Percentiles rank a stretch among this genome's conserved stretches.
These are phyloP conservation scores for Anguilla pacifica DNA, from an alignment of 2,797 vertebrate species.

Conservation along the genomic window DNA sequence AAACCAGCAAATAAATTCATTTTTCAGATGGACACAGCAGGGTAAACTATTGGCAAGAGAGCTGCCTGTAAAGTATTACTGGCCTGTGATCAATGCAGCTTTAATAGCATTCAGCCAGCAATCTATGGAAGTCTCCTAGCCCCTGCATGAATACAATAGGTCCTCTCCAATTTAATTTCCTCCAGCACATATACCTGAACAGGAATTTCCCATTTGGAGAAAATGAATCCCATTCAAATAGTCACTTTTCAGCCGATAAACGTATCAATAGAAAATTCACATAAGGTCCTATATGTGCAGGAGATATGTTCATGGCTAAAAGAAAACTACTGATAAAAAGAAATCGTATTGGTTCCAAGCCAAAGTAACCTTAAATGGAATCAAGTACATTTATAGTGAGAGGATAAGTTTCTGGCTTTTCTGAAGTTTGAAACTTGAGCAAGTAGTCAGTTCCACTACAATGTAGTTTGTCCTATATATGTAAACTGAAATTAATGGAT, in stretches of 20 bases:
- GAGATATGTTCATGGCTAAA: background rate
- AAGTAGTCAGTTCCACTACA: background rate
- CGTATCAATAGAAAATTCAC: conserved; percentile 16
- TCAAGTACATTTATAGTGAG: background rate
- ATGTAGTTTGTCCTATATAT: background rate
- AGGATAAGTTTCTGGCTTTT: background rate
- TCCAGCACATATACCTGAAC: background rate
- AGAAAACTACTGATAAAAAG: background rate
- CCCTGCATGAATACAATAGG: background rate
- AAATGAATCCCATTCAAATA: conserved; percentile 29
- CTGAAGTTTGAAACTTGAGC: background rate
- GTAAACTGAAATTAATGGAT: background rate
- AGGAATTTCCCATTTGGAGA: conserved; percentile 3
- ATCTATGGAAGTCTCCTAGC: background rate
- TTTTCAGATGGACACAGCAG: conserved; percentile 13
- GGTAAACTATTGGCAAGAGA: background rate
- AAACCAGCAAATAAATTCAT: conserved; percentile 34
- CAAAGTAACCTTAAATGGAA: background rate
- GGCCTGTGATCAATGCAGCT: background rate
- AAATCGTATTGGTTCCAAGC: background rate
- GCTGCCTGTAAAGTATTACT: background rate
- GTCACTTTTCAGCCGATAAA: background rate
- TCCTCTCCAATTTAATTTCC: no score
- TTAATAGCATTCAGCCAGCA: background rate
- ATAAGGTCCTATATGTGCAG: background rate